phyloP scores from a whole-genome alignment of 2,113 vertebrate genomes.

The Eidolon helvum region DNA sequence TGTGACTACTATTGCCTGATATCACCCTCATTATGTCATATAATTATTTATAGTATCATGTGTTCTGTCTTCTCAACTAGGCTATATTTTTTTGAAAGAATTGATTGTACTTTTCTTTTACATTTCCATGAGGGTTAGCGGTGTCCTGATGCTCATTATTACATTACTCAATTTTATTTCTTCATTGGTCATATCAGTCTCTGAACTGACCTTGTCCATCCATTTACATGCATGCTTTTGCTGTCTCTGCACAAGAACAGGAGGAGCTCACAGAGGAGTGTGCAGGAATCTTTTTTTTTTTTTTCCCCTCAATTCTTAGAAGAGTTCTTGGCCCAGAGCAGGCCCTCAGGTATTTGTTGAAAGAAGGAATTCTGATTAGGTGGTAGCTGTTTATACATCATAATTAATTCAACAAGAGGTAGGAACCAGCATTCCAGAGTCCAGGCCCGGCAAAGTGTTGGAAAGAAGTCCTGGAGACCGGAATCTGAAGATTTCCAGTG shows the following conservation, averaged over 20 bases:
- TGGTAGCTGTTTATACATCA: neutral
- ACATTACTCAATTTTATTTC: neutral
- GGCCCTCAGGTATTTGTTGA: neutral
- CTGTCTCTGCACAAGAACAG: neutral
- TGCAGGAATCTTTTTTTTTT: neutral
- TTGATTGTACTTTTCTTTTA: neutral
- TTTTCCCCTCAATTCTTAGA: neutral
- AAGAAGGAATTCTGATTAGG: neutral
- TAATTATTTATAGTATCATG: neutral
- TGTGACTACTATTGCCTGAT: neutral
- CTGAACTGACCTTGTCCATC: neutral
- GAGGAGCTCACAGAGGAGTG: neutral
- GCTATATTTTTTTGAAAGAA: neutral
- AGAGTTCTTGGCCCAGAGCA: neutral
- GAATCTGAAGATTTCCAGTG: neutral
- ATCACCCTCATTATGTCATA: neutral
- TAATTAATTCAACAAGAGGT: neutral
- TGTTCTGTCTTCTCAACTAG: neutral
- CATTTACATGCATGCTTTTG: neutral
- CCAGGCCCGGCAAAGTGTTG: too few species aligned
- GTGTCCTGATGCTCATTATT: neutral
- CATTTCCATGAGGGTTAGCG: neutral
- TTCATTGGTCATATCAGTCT: neutral
- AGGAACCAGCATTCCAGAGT: neutral
- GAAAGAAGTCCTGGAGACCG: neutral